A percentile compares a stretch with the other conserved stretches of the same genome.
phyloP scores from a whole-genome alignment of 1,140 invertebrate genomes.

The Trachelipus rathkii region DNA sequence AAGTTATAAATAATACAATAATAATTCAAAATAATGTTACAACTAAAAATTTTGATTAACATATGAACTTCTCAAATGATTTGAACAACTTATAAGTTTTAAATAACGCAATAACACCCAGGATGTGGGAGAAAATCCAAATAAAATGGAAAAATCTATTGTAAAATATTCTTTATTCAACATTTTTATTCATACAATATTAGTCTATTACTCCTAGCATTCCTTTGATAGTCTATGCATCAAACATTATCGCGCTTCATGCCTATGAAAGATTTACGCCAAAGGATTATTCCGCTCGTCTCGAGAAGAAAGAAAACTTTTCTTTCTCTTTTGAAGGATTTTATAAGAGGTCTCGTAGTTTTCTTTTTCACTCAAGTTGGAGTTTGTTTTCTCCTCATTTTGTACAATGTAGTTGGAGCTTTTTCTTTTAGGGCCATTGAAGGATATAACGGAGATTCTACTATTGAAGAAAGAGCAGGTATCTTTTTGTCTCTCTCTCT shows the following conservation, averaged over 20 bases:
- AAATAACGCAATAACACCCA: too few relatives aligned
- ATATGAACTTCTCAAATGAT: too few relatives aligned
- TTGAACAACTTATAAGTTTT: too few relatives aligned
- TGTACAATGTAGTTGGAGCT: conserved; percentile 43
- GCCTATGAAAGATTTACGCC: not conserved
- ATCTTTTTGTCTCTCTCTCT: too few relatives aligned
- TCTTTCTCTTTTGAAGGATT: not conserved
- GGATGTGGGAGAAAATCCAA: too few relatives aligned
- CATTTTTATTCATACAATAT: too few relatives aligned
- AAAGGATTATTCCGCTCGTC: not conserved
- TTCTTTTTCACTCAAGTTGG: conserved; percentile 39
- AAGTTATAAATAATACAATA: too few relatives aligned
- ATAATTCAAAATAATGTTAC: too few relatives aligned
- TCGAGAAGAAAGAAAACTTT: not conserved
- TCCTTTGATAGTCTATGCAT: not conserved
- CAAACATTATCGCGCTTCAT: not conserved
- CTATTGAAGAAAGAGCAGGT: conserved; percentile 28
- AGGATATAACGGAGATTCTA: conserved; percentile 24
- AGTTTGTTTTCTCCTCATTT: conserved; percentile 43
- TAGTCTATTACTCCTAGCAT: too few relatives aligned
- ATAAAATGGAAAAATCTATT: too few relatives aligned
- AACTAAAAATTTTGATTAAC: too few relatives aligned
- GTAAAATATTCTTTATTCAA: too few relatives aligned
- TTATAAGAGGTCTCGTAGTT: not conserved
- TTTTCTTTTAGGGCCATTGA: conserved; percentile 42